phyloP scores from a whole-genome alignment of 2,888 invertebrate species.

The Shargacucullia verbasci region DNA sequence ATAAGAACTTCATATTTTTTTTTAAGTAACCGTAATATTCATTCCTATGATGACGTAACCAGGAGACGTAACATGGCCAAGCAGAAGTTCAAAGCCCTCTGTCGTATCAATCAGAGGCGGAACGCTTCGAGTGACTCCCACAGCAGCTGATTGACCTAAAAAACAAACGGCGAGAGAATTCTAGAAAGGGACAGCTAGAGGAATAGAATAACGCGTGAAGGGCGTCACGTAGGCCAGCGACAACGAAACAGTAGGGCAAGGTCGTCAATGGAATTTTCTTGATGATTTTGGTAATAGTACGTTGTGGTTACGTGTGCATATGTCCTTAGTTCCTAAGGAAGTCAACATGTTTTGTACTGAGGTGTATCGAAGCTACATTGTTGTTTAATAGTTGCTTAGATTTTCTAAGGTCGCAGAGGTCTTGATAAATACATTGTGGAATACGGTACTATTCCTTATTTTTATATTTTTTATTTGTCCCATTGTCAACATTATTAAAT shows the following conservation, averaged over 20 bases:
- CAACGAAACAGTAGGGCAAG: constrained; percentile 72
- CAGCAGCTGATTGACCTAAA: constrained; percentile 72
- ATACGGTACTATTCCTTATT: too few relatives aligned
- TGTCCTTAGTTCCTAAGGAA: constrained; percentile 26
- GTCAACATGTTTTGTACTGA: constrained; percentile 11
- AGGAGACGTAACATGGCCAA: constrained; percentile 32
- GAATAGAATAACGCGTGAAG: constrained; percentile 67
- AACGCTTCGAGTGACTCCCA: constrained; percentile 40
- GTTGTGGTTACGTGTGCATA: constrained; percentile 25
- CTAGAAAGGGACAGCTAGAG: constrained; percentile 62
- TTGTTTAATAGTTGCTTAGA: constrained; percentile 12
- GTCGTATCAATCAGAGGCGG: constrained; percentile 52
- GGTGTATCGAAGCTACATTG: constrained; percentile 4
- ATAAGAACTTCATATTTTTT: constrained; percentile 1
- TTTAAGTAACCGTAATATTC: constrained; percentile 19
- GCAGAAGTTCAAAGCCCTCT: constrained; percentile 56
- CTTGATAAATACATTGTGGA: too few relatives aligned
- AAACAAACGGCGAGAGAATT: constrained; percentile 53
- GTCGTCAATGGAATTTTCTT: constrained; percentile 62
- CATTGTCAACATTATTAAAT: too few relatives aligned
- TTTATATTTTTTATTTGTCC: too few relatives aligned
- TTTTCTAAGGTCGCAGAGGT: constrained; percentile 2
- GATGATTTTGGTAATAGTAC: constrained; percentile 48
- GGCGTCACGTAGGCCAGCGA: constrained; percentile 76
- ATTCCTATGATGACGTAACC: constrained; percentile 39